These are phyloP conservation scores for Lampris megalopsis DNA, from an alignment of 2,113 vertebrate species.

Conservation along the genomic window DNA sequence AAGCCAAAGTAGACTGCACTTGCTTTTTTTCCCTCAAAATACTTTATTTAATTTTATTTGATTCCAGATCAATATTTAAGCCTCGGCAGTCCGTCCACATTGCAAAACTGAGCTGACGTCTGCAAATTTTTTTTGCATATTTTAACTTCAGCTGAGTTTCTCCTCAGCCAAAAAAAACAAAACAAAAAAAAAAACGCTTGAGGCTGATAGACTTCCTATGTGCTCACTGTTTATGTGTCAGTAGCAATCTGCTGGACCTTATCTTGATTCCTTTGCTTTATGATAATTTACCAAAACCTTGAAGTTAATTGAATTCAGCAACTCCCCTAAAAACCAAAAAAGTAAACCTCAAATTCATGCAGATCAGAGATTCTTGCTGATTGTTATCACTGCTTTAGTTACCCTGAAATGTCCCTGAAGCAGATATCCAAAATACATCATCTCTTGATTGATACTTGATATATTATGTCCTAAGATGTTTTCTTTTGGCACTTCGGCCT, in stretches of 20 bases:
- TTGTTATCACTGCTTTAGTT: constrained; percentile 5
- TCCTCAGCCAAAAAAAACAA: constrained; percentile 29
- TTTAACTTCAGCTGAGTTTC: constrained; percentile 49
- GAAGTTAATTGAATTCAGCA: constrained; percentile 30
- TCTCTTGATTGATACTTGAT: constrained; percentile 66
- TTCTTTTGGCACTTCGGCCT: constrained; percentile 35
- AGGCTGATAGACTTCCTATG: constrained; percentile 58
- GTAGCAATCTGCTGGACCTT: constrained; percentile 43
- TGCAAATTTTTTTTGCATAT: constrained; percentile 48
- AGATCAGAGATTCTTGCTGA: constrained; percentile 32
- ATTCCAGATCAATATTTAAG: constrained; percentile 68
- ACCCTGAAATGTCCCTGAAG: constrained; percentile 17
- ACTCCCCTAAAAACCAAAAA: constrained; percentile 61
- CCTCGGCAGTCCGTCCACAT: constrained; percentile 74
- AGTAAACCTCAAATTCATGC: constrained; percentile 33
- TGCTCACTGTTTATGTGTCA: constrained; percentile 63
- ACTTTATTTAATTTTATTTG: constrained; percentile 54
- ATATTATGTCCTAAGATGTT: constrained; percentile 44
- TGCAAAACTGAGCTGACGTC: constrained; percentile 63
- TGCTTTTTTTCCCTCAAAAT: constrained; percentile 61
- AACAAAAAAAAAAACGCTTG: constrained; percentile 23
- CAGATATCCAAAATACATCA: constrained; percentile 31
- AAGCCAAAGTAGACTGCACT: constrained; percentile 86
- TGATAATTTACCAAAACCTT: constrained; percentile 61
- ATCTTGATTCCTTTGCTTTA: constrained; percentile 22